Conservation (phyloP, 2,113 vertebrate genomes). For the Phylloscopus trochiloides region DNA sequence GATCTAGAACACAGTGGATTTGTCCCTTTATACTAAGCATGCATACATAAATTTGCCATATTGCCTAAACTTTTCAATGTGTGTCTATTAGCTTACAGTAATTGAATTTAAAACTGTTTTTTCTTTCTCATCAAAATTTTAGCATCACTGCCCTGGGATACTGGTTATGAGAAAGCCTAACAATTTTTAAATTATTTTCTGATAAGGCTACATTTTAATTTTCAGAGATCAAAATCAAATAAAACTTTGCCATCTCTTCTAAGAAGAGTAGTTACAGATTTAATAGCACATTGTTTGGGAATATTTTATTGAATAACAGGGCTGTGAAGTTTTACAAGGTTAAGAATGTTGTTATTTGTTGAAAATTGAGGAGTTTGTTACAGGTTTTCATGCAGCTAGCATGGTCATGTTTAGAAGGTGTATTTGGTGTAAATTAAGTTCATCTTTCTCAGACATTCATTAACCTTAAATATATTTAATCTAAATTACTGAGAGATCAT, state of each 20-base stretch:
- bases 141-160: not conserved
- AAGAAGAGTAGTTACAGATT: not conserved
- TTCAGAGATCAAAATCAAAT: conserved; percentile 33
- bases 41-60: not conserved
- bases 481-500: not conserved
- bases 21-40: not conserved
- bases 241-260: not conserved
- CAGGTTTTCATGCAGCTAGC: not conserved
- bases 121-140: conserved; percentile 17
- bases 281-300: not conserved
- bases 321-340: not conserved
- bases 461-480: not conserved
- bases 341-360: not conserved
- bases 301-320: not conserved
- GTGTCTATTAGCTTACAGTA: not conserved
- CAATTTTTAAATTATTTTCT: not conserved
- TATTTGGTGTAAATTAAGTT: not conserved
- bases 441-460: not conserved
- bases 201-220: not conserved
- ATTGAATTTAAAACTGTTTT: not conserved
- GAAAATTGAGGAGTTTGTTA: not conserved
- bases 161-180: not conserved
- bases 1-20: not conserved
- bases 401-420: not conserved
- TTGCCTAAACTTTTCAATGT: not conserved